Evolutionary conservation across 2,888 invertebrate genomes (phyloP).

Genomic region (Hoplodrina ambigua): DNA sequence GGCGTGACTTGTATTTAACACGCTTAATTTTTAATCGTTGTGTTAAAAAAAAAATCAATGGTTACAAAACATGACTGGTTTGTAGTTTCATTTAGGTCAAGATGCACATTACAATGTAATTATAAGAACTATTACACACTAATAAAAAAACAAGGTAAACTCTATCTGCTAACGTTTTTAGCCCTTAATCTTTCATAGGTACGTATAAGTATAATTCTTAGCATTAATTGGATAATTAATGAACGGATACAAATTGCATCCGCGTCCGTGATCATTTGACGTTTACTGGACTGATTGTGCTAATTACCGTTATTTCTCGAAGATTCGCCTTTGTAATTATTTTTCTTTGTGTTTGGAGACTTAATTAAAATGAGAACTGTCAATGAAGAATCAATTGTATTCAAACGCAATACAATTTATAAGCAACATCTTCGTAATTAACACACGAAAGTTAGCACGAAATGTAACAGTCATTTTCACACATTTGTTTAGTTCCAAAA

Average conservation of each 20-base stretch:
- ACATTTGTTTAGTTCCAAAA: no score
- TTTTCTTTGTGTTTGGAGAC: no score
- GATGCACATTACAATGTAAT: slow-evolving; percentile 19
- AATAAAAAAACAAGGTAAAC: no score
- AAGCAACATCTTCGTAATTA: no score
- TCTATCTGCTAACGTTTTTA: background rate
- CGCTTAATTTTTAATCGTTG: background rate
- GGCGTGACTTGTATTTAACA: slow-evolving; percentile 33
- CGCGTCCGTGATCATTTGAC: slow-evolving; percentile 11
- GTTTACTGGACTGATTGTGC: background rate
- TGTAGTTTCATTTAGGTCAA: slow-evolving; percentile 24
- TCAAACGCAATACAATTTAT: no score
- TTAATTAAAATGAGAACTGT: no score
- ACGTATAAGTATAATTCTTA: background rate
- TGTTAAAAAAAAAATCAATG: background rate
- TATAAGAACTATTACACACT: background rate
- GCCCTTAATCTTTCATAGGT: background rate
- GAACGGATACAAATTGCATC: slow-evolving; percentile 6
- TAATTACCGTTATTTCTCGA: slow-evolving; percentile 10
- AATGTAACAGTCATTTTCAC: no score
- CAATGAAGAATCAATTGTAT: no score
- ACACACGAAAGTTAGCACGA: no score
- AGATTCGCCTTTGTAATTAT: background rate
- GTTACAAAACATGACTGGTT: slow-evolving; percentile 18
- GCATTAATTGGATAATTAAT: slow-evolving; percentile 19